Evolutionary conservation across 1,140 invertebrate species (phyloP).

Genomic region (Pinna nobilis): DNA sequence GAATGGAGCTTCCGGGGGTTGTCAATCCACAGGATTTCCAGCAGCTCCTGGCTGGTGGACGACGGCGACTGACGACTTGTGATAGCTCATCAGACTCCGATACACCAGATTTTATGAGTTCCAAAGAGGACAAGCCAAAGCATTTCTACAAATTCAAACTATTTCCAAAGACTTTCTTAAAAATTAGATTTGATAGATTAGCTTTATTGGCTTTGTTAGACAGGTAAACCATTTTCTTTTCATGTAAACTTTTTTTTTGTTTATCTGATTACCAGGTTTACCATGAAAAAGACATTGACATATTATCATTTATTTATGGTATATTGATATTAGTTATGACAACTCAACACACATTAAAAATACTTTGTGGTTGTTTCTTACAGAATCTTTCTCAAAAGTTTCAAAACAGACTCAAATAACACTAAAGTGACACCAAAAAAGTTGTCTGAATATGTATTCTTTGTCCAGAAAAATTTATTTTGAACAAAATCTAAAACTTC

Average conservation of each 20-base stretch:
- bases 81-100: constrained; percentile 60
- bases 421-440: no score
- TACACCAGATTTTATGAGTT: constrained; percentile 46
- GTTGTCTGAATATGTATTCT: no score
- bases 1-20: not conserved
- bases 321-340: no score
- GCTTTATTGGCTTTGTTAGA: constrained; percentile 94
- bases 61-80: constrained; percentile 10
- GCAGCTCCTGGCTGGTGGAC: constrained; percentile 2
- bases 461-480: no score
- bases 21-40: constrained; percentile 8
- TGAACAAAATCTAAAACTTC: no score
- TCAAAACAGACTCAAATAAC: no score
- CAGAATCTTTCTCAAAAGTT: no score
- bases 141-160: constrained; percentile 92
- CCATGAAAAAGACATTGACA: no score
- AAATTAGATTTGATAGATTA: constrained; percentile 91
- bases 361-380: no score
- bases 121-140: constrained; percentile 75
- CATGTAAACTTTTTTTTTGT: not conserved
- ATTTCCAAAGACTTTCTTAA: constrained; percentile 79
- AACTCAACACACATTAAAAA: no score
- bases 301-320: no score
- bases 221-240: constrained; percentile 68
- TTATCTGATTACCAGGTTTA: no score